phyloP scores from a whole-genome alignment of 2,888 invertebrate species.

The Notodonta dromedarius region DNA sequence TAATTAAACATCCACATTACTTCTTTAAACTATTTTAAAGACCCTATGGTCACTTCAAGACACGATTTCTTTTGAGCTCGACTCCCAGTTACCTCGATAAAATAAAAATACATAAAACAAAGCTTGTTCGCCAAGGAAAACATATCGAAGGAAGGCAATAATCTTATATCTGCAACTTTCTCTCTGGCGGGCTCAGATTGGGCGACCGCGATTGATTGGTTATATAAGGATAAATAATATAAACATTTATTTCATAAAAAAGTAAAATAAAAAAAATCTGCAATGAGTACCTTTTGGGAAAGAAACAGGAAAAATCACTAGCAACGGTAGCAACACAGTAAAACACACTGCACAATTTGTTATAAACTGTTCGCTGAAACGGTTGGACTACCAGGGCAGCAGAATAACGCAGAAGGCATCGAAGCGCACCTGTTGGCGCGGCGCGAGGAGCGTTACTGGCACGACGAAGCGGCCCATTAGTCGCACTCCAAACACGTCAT shows the following conservation, averaged over 20 bases:
- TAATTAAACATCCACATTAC: background rate
- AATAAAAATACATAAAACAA: conserved; percentile 17
- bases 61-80: conserved; percentile 9
- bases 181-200: conserved; percentile 28
- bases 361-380: conserved; percentile 44
- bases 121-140: conserved; percentile 22
- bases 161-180: conserved; percentile 44
- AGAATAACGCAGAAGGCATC: conserved; percentile 58
- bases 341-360: conserved; percentile 44
- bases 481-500: conserved; percentile 74
- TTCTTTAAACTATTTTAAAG: background rate
- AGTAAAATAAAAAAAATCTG: conserved; percentile 10
- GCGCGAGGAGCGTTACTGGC: conserved; percentile 78
- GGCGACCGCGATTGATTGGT: conserved; percentile 28
- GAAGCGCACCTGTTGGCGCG: conserved; percentile 76
- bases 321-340: conserved; percentile 42
- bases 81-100: conserved; percentile 12
- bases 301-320: conserved; percentile 23
- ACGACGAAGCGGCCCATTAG: conserved; percentile 68
- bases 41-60: background rate
- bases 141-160: conserved; percentile 18
- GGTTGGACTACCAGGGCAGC: conserved; percentile 57
- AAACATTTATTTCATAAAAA: conserved; percentile 9
- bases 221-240: conserved; percentile 32
- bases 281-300: conserved; percentile 28